phyloP scores from a whole-genome alignment of 2,113 vertebrate species.

The Eurypyga helias region DNA sequence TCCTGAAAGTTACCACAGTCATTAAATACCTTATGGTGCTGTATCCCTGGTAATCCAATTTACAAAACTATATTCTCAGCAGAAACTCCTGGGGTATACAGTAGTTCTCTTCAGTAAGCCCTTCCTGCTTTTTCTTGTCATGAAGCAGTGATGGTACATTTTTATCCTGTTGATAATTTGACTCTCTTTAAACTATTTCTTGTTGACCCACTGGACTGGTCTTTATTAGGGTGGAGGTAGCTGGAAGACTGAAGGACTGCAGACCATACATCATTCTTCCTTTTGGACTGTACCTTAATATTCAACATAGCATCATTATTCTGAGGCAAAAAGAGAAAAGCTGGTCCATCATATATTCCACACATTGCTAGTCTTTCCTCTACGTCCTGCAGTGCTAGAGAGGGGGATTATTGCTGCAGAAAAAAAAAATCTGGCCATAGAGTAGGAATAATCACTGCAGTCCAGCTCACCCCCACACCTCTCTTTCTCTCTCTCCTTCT shows the following conservation, averaged over 20 bases:
- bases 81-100: constrained; percentile 73
- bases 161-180: constrained; percentile 76
- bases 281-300: constrained; percentile 76
- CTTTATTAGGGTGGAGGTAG: constrained; percentile 69
- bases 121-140: constrained; percentile 69
- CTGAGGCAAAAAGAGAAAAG: constrained; percentile 80
- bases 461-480: constrained; percentile 73
- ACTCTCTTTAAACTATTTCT: constrained; percentile 80
- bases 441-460: constrained; percentile 81
- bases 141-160: constrained; percentile 62
- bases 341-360: constrained; percentile 81
- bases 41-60: constrained; percentile 74
- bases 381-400: constrained; percentile 74
- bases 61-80: constrained; percentile 74
- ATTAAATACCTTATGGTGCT: constrained; percentile 76
- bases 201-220: constrained; percentile 60
- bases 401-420: constrained; percentile 80
- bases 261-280: constrained; percentile 62
- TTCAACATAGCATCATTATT: constrained; percentile 83
- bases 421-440: constrained; percentile 74
- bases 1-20: constrained; percentile 74
- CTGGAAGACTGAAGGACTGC: constrained; percentile 69
- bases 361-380: constrained; percentile 76
- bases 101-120: constrained; percentile 71
- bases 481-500: constrained; percentile 63